Conservation (phyloP, 2,797 vertebrate genomes). For the Crocidura indochinensis region DNA sequence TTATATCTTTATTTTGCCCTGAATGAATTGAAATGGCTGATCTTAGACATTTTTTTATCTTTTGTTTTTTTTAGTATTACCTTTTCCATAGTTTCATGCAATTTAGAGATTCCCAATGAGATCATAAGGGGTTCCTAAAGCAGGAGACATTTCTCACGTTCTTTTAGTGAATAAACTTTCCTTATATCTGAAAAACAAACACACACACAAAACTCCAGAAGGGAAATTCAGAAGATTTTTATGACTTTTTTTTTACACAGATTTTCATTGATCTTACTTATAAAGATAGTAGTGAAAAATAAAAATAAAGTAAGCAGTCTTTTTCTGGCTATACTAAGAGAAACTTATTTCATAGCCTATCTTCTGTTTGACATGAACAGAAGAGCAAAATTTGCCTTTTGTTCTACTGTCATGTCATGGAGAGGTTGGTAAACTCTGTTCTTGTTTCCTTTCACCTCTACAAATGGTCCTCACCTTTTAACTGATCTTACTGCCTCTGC, state of each 20-base stretch:
- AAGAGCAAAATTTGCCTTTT: slow-evolving; percentile 37
- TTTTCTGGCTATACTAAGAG: slow-evolving; percentile 10
- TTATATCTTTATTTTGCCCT: too few relatives aligned
- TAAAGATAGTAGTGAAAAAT: not conserved
- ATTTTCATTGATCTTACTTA: slow-evolving; percentile 54
- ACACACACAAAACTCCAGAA: not conserved
- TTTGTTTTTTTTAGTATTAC: not conserved
- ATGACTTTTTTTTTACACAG: not conserved
- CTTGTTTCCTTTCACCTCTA: not conserved
- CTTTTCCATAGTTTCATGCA: not conserved
- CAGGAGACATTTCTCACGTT: not conserved
- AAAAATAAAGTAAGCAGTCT: not conserved
- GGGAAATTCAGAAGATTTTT: slow-evolving; percentile 53
- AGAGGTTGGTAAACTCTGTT: slow-evolving; percentile 8
- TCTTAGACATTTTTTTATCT: not conserved
- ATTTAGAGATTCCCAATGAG: not conserved
- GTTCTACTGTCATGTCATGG: not conserved
- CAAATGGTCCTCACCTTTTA: slow-evolving; percentile 31
- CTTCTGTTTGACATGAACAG: slow-evolving; percentile 6
- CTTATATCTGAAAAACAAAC: slow-evolving; percentile 10
- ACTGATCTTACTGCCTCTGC: not conserved
- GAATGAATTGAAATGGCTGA: too few relatives aligned
- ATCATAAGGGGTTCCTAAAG: not conserved
- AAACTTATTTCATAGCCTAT: slow-evolving; percentile 3
- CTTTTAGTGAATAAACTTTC: slow-evolving; percentile 42